These are phyloP conservation scores for Uloborus plumipes DNA, from an alignment of 2,888 invertebrate genomes.

Conservation along the genomic window DNA sequence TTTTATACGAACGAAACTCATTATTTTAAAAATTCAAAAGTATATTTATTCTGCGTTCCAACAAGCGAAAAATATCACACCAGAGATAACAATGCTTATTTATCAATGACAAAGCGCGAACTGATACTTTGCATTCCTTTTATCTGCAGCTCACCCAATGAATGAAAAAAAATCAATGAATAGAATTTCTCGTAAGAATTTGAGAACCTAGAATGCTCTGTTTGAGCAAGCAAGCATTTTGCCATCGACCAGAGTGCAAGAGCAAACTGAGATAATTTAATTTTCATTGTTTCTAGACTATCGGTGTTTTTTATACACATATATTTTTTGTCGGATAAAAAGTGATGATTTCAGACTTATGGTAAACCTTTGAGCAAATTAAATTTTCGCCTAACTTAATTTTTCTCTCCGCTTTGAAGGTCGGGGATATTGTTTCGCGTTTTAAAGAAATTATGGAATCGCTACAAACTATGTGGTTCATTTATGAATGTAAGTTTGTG, in stretches of 20 bases:
- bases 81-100: no score
- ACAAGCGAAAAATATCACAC: no score
- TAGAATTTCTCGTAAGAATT: constrained; percentile 11
- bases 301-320: neutral
- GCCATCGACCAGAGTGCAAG: constrained; percentile 32
- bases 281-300: constrained; percentile 55
- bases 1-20: no score
- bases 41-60: no score
- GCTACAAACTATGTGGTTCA: no score
- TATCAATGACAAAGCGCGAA: no score
- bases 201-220: constrained; percentile 15
- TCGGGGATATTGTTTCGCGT: no score
- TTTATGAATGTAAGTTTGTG: no score
- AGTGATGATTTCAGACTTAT: constrained; percentile 54
- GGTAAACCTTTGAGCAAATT: constrained; percentile 49
- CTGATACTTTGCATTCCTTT: no score
- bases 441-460: no score
- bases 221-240: constrained; percentile 30
- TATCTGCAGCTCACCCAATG: no score
- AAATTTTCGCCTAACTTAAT: constrained; percentile 37
- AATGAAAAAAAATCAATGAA: neutral
- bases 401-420: neutral
- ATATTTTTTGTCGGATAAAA: constrained; percentile 34
- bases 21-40: no score
- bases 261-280: constrained; percentile 51